phyloP scores from a whole-genome alignment of 2,888 invertebrate genomes.

The Acrobasis suavella region DNA sequence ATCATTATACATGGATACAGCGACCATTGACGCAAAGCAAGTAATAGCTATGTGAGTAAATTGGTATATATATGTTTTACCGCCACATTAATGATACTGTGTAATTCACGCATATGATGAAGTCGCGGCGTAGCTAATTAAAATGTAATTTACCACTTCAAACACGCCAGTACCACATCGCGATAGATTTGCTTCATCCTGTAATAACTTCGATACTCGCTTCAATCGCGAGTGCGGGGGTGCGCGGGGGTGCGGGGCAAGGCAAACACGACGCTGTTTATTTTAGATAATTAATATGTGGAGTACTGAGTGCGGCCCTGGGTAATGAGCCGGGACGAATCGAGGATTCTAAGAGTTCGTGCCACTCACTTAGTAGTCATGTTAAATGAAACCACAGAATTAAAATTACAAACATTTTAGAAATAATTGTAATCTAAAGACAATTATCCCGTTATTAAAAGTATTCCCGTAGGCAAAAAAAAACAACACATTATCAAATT shows the following conservation, averaged over 20 bases:
- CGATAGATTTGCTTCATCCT: slow-evolving; percentile 11
- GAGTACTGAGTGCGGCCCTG: slow-evolving; percentile 24
- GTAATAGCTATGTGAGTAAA: no score
- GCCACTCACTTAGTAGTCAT: background rate
- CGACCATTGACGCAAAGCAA: no score
- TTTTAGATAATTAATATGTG: slow-evolving; percentile 56
- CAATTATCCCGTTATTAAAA: no score
- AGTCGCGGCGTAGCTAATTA: slow-evolving; percentile 2
- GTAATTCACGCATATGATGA: background rate
- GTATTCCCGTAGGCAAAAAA: no score
- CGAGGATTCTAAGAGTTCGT: background rate
- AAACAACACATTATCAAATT: no score
- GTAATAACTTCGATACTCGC: slow-evolving; percentile 13
- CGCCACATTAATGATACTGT: no score
- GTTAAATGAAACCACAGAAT: background rate
- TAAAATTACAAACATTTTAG: background rate
- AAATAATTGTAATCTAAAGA: no score
- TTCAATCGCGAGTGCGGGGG: slow-evolving; percentile 4
- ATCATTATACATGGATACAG: no score
- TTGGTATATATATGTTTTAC: no score
- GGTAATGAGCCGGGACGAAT: slow-evolving; percentile 18
- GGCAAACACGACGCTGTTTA: slow-evolving; percentile 45
- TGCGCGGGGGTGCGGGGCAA: slow-evolving; percentile 14
- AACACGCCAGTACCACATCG: slow-evolving; percentile 6
- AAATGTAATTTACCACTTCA: slow-evolving; percentile 15